Percentiles rank a stretch among this genome's conserved stretches.
Conservation (phyloP, 2,888 invertebrate genomes). For the Drosophila pseudotalamancana region DNA sequence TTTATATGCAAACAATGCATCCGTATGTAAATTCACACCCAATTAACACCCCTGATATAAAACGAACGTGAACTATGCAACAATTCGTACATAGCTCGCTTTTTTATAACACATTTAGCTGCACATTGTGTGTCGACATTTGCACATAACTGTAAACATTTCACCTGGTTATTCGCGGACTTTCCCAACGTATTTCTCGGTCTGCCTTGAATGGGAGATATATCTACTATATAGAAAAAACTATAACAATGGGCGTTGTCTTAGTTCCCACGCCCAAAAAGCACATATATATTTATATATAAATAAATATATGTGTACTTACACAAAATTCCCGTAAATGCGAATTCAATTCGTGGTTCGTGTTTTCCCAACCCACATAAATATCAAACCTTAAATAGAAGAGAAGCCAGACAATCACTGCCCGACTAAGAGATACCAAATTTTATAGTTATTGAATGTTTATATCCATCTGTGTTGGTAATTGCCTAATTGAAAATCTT, state of each 20-base stretch:
- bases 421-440: too few relatives aligned
- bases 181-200: conserved; percentile 55
- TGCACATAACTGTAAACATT: conserved; percentile 35
- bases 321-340: conserved; percentile 55
- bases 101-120: conserved; percentile 27
- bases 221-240: conserved; percentile 12
- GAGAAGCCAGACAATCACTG: conserved; percentile 19
- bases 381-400: conserved; percentile 1
- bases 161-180: conserved; percentile 51
- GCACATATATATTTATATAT: conserved; percentile 1
- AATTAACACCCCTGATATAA: conserved; percentile 30
- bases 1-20: conserved; percentile 27
- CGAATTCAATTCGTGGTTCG: conserved; percentile 68
- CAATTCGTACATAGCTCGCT: conserved; percentile 7
- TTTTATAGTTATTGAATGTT: too few relatives aligned
- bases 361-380: conserved; percentile 76
- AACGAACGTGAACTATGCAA: conserved; percentile 6
- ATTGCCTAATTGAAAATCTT: too few relatives aligned
- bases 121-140: conserved; percentile 46
- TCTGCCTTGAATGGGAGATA: conserved; percentile 54
- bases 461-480: too few relatives aligned
- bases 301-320: conserved; percentile 5
- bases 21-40: conserved; percentile 24
- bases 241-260: conserved; percentile 48
- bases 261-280: conserved; percentile 65